phyloP scores from a whole-genome alignment of 1,140 invertebrate species.

The Triops cancriformis region DNA sequence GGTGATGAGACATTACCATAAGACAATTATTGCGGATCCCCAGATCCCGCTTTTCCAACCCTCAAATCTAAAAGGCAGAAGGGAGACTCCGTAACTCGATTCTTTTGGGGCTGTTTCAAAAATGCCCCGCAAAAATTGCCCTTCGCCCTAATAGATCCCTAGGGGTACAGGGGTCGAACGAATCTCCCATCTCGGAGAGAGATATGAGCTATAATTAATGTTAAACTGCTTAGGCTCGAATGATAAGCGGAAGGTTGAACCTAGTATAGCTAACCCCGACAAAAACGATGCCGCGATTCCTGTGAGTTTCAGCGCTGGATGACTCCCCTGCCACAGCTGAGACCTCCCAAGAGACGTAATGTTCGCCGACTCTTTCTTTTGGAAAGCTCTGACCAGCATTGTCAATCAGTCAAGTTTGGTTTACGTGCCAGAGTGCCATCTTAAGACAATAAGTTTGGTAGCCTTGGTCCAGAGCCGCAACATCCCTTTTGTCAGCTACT shows the following conservation, averaged over 20 bases:
- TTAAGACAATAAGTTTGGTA: background rate
- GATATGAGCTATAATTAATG: constrained; percentile 11
- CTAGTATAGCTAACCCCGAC: background rate
- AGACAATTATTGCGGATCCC: constrained; percentile 9
- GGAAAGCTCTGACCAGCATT: constrained; percentile 1
- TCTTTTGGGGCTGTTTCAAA: background rate
- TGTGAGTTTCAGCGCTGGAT: background rate
- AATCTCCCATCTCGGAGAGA: background rate
- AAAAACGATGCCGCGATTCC: background rate
- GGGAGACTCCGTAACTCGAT: background rate
- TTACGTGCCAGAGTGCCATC: background rate
- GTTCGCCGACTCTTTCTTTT: background rate
- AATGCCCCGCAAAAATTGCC: background rate
- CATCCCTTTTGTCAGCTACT: constrained; percentile 1
- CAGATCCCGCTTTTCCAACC: background rate
- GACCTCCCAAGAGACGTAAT: constrained; percentile 7
- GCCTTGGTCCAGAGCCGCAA: background rate
- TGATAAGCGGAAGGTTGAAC: background rate
- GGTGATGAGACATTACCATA: constrained; percentile 2
- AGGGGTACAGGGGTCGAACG: background rate
- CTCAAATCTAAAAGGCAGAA: background rate
- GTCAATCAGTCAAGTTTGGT: background rate
- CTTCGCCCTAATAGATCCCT: background rate
- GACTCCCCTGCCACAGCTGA: background rate
- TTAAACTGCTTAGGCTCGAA: background rate